phyloP scores from a whole-genome alignment of 2,113 vertebrate genomes.

The Chrysochloris asiatica region DNA sequence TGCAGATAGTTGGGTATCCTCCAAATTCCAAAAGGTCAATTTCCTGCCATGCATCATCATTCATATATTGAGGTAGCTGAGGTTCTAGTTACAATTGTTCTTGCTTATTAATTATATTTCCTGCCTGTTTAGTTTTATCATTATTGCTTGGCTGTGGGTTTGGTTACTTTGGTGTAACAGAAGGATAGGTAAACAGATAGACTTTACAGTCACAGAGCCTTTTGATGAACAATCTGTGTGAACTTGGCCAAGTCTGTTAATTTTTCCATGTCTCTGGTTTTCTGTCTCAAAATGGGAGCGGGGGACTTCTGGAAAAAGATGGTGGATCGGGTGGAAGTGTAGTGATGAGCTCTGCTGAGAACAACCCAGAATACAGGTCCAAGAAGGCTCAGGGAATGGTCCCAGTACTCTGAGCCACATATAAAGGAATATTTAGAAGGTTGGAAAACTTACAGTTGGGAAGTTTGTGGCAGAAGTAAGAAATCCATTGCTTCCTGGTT shows the following conservation, averaged over 20 bases:
- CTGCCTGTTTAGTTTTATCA: not conserved
- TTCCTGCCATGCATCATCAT: not conserved
- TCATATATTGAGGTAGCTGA: not conserved
- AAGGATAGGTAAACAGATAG: not conserved
- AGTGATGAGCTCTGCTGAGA: no score
- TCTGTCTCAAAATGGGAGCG: not conserved
- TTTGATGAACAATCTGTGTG: not conserved
- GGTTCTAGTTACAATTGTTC: not conserved
- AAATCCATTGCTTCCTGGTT: no score
- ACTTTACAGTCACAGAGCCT: not conserved
- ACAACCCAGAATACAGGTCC: no score
- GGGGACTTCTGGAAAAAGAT: no score
- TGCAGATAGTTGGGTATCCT: not conserved
- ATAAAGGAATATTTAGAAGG: no score
- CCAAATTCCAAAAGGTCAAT: slow-evolving; percentile 32
- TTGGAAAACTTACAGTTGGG: no score
- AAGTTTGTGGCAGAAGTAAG: no score
- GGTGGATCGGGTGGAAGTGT: no score
- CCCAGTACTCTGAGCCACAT: no score
- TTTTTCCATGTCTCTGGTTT: slow-evolving; percentile 32
- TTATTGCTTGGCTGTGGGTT: not conserved
- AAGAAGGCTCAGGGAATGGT: no score
- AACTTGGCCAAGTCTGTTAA: not conserved
- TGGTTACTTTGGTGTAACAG: not conserved
- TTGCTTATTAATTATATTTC: slow-evolving; percentile 18